These are phyloP conservation scores for Nannoperca obscura DNA, from an alignment of 2,797 vertebrate species.

Conservation along the genomic window DNA sequence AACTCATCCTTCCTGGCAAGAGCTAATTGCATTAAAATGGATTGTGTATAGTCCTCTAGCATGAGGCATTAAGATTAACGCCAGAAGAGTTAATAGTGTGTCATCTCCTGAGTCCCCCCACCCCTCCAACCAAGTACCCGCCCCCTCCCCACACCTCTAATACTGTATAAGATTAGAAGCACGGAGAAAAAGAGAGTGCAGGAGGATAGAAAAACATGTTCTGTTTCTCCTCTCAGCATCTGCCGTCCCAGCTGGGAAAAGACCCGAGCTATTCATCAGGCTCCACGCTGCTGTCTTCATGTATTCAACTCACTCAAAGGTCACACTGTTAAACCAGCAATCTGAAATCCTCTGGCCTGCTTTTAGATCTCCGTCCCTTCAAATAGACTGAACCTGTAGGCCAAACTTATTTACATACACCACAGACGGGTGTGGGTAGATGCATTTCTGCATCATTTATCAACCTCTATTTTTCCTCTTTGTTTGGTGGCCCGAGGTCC, in stretches of 20 bases:
- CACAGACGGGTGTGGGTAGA: conserved; percentile 60
- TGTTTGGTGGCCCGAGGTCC: conserved; percentile 40
- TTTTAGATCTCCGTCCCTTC: conserved; percentile 64
- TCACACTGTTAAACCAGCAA: conserved; percentile 83
- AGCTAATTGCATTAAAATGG: conserved; percentile 89
- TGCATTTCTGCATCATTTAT: conserved; percentile 72
- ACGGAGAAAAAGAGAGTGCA: conserved; percentile 62
- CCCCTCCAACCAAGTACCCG: conserved; percentile 9
- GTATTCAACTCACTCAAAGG: conserved; percentile 85
- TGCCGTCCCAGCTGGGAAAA: conserved; percentile 85
- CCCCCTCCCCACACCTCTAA: conserved; percentile 65
- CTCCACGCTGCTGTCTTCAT: conserved; percentile 75
- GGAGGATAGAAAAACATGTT: conserved; percentile 71
- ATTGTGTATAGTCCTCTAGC: conserved; percentile 82
- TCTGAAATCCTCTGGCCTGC: conserved; percentile 74
- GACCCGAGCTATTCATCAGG: conserved; percentile 83
- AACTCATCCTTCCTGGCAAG: conserved; percentile 85
- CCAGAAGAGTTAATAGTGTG: conserved; percentile 84
- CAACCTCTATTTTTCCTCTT: conserved; percentile 61
- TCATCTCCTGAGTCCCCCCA: conserved; percentile 69
- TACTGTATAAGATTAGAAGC: conserved; percentile 79
- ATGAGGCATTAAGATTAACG: conserved; percentile 84
- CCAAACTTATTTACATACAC: conserved; percentile 76
- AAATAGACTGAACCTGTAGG: conserved; percentile 70
- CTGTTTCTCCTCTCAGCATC: conserved; percentile 79